These are phyloP conservation scores for Notarius quadriscutis DNA, from an alignment of 2,113 vertebrate genomes.

Conservation along the genomic window DNA sequence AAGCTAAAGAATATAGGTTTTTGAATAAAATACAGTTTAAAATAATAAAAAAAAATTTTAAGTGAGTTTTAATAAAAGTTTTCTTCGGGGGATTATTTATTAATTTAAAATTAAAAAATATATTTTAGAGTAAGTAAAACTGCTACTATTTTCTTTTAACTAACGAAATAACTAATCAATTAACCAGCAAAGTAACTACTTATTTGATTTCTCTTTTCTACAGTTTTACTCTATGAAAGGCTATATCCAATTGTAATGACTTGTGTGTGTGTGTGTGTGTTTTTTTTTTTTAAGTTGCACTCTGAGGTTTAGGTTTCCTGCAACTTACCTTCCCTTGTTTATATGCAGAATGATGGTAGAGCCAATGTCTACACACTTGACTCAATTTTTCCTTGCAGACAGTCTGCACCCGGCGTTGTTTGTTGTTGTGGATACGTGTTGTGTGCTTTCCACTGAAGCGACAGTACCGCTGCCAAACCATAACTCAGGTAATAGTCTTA, in stretches of 20 bases:
- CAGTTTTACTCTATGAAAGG: neutral
- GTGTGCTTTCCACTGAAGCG: conserved; percentile 48
- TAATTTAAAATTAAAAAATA: neutral
- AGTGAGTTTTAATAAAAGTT: too few species aligned
- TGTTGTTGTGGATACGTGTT: conserved; percentile 56
- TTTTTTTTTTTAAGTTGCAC: neutral
- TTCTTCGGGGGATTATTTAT: neutral
- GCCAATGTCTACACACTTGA: conserved; percentile 51
- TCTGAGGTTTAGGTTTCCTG: conserved; percentile 37
- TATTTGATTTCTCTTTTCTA: neutral
- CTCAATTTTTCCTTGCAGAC: conserved; percentile 53
- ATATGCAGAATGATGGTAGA: conserved; percentile 39
- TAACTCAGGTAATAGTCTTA: conserved; percentile 50
- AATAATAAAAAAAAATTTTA: too few species aligned
- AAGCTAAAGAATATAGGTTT: neutral
- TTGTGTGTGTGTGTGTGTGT: too few species aligned
- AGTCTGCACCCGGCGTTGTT: conserved; percentile 46
- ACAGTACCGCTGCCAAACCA: conserved; percentile 47
- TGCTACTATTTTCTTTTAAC: neutral
- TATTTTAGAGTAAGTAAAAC: neutral
- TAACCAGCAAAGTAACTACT: neutral
- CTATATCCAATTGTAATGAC: neutral
- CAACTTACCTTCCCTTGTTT: conserved; percentile 44
- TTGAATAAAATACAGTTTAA: neutral
- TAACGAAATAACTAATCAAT: neutral